Conservation (phyloP, 2,797 vertebrate genomes). For the Valencia hispanica region DNA sequence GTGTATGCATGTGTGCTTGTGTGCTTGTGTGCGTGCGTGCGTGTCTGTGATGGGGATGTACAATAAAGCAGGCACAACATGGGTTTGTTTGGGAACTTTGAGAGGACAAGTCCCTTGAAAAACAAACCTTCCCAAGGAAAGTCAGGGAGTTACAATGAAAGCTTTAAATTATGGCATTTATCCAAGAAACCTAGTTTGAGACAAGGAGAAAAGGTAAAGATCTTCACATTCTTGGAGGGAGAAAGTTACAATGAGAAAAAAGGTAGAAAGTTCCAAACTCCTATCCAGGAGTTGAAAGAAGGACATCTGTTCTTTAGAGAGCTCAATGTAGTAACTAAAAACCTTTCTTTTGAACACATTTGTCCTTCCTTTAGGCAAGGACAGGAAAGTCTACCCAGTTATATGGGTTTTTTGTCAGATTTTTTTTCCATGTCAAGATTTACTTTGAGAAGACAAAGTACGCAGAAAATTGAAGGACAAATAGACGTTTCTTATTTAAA, state of each 20-base stretch:
- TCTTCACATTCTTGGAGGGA: constrained; percentile 14
- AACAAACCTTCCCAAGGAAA: constrained; percentile 18
- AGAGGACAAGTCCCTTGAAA: constrained; percentile 10
- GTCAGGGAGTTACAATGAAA: neutral
- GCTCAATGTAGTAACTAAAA: constrained; percentile 7
- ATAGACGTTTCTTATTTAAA: neutral
- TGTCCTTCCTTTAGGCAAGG: constrained; percentile 51
- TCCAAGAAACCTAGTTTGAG: neutral
- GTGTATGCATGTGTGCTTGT: constrained; percentile 1
- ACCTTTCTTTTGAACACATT: constrained; percentile 31
- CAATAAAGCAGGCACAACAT: neutral
- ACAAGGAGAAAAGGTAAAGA: constrained; percentile 22
- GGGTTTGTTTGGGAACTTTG: neutral
- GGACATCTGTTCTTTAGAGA: constrained; percentile 18
- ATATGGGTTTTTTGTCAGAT: neutral
- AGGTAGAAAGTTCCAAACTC: constrained; percentile 30
- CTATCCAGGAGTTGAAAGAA: constrained; percentile 32
- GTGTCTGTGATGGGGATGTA: neutral
- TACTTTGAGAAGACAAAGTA: neutral
- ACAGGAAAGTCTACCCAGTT: neutral
- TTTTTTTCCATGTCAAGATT: constrained; percentile 1
- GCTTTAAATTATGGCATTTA: constrained; percentile 4
- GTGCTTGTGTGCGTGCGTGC: too few relatives aligned
- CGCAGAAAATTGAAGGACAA: neutral
- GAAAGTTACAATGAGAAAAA: constrained; percentile 40